Evolutionary conservation across 2,797 vertebrate genomes (phyloP).

Genomic region (Danio jaintianensis): DNA sequence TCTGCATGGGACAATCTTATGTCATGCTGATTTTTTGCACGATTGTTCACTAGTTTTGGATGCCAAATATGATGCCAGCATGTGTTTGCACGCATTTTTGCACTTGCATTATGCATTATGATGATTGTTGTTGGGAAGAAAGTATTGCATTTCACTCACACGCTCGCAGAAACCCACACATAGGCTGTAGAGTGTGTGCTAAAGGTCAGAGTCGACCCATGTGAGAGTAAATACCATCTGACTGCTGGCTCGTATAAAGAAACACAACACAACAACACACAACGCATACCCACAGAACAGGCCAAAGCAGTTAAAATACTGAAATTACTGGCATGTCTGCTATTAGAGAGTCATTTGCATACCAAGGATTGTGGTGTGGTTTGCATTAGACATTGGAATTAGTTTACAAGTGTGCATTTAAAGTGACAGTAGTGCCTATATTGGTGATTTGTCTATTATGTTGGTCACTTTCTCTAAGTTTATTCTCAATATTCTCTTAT

Average conservation of each 20-base stretch:
- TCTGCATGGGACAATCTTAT: background rate
- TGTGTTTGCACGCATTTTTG: background rate
- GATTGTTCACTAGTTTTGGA: background rate
- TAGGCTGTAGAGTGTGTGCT: background rate
- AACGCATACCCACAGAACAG: background rate
- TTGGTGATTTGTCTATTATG: background rate
- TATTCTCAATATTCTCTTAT: background rate
- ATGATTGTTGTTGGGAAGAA: background rate
- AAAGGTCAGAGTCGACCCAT: conserved; percentile 52
- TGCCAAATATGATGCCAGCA: background rate
- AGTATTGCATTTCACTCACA: background rate
- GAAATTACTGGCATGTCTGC: conserved; percentile 3
- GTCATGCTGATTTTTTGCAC: background rate
- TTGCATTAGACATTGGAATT: background rate
- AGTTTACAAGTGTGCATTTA: background rate
- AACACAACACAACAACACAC: background rate
- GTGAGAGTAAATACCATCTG: conserved; percentile 35
- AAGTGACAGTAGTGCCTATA: background rate
- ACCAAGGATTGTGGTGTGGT: conserved; percentile 1
- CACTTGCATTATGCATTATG: background rate
- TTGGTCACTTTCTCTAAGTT: too few relatives aligned
- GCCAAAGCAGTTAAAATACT: background rate
- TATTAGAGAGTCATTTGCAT: background rate
- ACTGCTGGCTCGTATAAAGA: conserved; percentile 13
- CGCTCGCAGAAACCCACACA: conserved; percentile 1